phyloP scores from a whole-genome alignment of 2,888 invertebrate genomes.

The Torymus texanus region DNA sequence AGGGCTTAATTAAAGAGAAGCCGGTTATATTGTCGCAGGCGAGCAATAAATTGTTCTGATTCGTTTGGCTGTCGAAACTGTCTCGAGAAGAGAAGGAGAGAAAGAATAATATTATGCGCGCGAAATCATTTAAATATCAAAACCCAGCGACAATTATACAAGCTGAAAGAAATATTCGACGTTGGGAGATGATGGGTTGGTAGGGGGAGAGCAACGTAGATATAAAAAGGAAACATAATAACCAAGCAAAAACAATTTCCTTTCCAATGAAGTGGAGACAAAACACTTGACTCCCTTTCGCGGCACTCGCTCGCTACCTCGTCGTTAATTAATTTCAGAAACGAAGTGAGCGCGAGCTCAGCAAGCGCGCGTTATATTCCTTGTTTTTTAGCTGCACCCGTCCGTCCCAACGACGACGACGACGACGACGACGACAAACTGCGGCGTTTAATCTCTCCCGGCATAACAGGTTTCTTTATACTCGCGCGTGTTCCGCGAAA shows the following conservation, averaged over 20 bases:
- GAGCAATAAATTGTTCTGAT: too few species aligned
- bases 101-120: too few species aligned
- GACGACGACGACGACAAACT: neutral
- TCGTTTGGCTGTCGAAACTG: too few species aligned
- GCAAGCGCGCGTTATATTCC: too few species aligned
- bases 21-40: too few species aligned
- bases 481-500: neutral
- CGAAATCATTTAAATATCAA: too few species aligned
- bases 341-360: constrained; percentile 3
- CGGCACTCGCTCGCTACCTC: neutral
- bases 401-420: too few species aligned
- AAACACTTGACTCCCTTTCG: neutral
- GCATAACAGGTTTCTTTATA: constrained; percentile 34
- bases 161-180: neutral
- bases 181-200: neutral
- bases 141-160: too few species aligned
- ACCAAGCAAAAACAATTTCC: neutral
- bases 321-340: constrained; percentile 38
- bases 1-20: too few species aligned
- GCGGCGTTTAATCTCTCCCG: constrained; percentile 29
- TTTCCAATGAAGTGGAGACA: constrained; percentile 13
- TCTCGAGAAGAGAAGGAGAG: too few species aligned
- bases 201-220: neutral
- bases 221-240: neutral
- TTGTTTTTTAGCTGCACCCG: neutral